phyloP scores from a whole-genome alignment of 2,888 invertebrate genomes.

The Gerosis bhagava region DNA sequence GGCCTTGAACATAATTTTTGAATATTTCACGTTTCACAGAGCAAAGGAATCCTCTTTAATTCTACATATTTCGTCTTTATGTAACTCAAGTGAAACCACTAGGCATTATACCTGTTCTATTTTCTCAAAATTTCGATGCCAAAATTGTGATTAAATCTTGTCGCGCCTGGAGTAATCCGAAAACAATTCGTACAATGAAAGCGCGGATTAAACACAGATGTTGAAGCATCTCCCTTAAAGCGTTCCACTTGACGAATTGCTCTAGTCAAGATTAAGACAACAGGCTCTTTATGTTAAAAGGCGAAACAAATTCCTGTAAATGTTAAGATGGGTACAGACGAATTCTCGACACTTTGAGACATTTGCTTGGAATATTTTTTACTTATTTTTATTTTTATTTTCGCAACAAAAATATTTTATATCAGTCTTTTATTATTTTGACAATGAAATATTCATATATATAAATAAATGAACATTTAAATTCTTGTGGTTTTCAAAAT shows the following conservation, averaged over 20 bases:
- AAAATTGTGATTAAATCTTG: slow-evolving; percentile 25
- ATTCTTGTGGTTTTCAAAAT: too few species aligned
- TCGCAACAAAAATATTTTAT: too few species aligned
- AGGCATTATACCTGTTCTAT: slow-evolving; percentile 1
- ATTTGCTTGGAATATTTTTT: too few species aligned
- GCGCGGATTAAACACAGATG: slow-evolving; percentile 34
- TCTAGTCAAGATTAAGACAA: slow-evolving; percentile 53
- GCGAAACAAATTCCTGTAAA: slow-evolving; percentile 43
- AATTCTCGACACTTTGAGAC: slow-evolving; percentile 9
- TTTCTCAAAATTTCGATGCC: slow-evolving; percentile 15
- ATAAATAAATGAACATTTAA: too few species aligned
- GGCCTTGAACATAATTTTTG: background rate
- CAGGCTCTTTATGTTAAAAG: slow-evolving; percentile 43
- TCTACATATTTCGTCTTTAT: background rate
- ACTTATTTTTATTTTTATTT: too few species aligned
- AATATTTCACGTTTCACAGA: slow-evolving; percentile 1
- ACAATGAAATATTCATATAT: too few species aligned
- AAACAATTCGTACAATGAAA: slow-evolving; percentile 26
- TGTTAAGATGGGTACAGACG: slow-evolving; percentile 18
- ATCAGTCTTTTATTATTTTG: too few species aligned
- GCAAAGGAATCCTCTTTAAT: too few species aligned
- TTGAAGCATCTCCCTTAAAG: slow-evolving; percentile 44
- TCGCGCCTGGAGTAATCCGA: slow-evolving; percentile 25
- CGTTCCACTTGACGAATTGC: slow-evolving; percentile 52
- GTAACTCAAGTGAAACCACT: slow-evolving; percentile 2